phyloP scores from a whole-genome alignment of 2,888 invertebrate genomes.

The Oligia latruncula region DNA sequence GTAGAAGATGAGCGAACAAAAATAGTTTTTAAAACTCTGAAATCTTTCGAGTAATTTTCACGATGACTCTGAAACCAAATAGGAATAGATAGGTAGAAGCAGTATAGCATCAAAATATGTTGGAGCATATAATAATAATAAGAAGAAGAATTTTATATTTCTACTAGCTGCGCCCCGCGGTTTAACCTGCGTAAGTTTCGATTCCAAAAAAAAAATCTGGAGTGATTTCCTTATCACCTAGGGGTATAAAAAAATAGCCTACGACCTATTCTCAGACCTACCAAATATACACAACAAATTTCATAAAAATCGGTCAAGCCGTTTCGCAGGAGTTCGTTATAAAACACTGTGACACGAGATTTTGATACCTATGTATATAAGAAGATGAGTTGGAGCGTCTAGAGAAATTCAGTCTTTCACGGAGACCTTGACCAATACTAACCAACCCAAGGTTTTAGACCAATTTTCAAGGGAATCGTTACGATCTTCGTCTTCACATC shows the following conservation, averaged over 20 bases:
- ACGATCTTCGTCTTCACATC: background rate
- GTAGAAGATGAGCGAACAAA: background rate
- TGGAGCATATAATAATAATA: background rate
- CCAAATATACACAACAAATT: too few relatives aligned
- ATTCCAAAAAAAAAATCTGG: too few relatives aligned
- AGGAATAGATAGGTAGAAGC: too few relatives aligned
- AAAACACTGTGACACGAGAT: too few relatives aligned
- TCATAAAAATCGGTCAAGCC: too few relatives aligned
- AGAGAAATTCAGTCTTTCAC: background rate
- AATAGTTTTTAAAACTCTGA: background rate
- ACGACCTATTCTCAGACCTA: too few relatives aligned
- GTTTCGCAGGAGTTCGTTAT: too few relatives aligned
- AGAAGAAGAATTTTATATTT: background rate
- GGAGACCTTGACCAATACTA: background rate
- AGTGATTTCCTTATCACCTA: too few relatives aligned
- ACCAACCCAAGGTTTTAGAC: too few relatives aligned
- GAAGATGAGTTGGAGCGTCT: background rate
- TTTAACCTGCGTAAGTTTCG: too few relatives aligned
- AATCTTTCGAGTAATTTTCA: background rate
- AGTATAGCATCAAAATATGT: background rate
- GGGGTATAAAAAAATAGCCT: too few relatives aligned
- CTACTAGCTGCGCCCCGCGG: background rate
- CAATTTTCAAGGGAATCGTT: background rate
- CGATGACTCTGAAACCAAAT: background rate
- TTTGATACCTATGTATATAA: too few relatives aligned